phyloP scores from a whole-genome alignment of 2,888 invertebrate species.

The Hanleya hanleyi region DNA sequence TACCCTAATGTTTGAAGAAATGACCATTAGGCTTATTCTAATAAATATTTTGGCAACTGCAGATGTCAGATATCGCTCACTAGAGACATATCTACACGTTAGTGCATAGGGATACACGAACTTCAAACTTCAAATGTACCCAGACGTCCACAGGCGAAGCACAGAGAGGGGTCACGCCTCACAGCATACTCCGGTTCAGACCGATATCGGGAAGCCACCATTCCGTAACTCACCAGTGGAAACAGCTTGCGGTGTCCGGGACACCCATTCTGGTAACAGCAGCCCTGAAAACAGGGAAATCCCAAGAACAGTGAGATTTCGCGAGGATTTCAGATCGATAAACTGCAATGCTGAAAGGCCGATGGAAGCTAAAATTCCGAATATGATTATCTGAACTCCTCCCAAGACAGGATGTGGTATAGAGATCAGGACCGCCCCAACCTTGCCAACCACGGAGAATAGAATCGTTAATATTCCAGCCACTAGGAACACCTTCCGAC shows the following conservation, averaged over 20 bases:
- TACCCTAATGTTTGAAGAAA: no score
- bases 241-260: constrained; percentile 17
- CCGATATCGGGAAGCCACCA: no score
- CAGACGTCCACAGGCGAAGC: no score
- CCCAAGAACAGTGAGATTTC: constrained; percentile 89
- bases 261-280: constrained; percentile 68
- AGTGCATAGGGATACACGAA: no score
- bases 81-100: no score
- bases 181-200: no score
- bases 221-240: constrained; percentile 27
- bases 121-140: no score
- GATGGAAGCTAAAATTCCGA: constrained; percentile 54
- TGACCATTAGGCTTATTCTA: no score
- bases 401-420: constrained; percentile 75
- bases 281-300: constrained; percentile 89
- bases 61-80: no score
- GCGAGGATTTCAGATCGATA: constrained; percentile 85
- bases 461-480: constrained; percentile 72
- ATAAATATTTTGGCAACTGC: no score
- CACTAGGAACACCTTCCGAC: constrained; percentile 70
- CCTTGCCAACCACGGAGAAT: constrained; percentile 73
- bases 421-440: constrained; percentile 73
- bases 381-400: constrained; percentile 55
- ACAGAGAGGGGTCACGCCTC: no score
- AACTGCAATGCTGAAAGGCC: constrained; percentile 52